phyloP scores from a whole-genome alignment of 1,140 invertebrate genomes.

The Diorhabda elongata region DNA sequence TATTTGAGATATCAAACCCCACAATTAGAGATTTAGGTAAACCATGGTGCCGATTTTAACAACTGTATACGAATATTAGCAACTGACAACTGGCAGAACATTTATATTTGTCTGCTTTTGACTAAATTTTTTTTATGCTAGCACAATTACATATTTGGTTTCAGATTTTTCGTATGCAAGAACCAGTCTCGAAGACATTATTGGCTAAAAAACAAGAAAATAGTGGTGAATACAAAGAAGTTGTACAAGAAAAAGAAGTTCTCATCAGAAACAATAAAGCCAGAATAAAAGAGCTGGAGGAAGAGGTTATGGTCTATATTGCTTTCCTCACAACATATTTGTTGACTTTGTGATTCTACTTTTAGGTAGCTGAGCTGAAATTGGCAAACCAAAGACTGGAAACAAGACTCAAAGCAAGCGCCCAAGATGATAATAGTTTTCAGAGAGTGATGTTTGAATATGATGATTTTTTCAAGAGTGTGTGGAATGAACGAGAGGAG shows the following conservation, averaged over 20 bases:
- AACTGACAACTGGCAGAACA: too few species aligned
- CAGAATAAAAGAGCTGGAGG: slow-evolving; percentile 21
- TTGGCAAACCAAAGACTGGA: slow-evolving; percentile 10
- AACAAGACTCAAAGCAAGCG: slow-evolving; percentile 14
- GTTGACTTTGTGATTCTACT: background rate
- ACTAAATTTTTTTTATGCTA: background rate
- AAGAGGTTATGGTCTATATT: slow-evolving; percentile 7
- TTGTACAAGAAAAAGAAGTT: slow-evolving; percentile 25
- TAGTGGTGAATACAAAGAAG: slow-evolving; percentile 22
- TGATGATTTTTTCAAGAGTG: slow-evolving; percentile 29
- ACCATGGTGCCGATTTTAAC: too few species aligned
- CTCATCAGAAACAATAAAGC: slow-evolving; percentile 19
- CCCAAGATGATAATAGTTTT: slow-evolving; percentile 20
- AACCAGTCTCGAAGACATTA: slow-evolving; percentile 26
- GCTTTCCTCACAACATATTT: too few species aligned
- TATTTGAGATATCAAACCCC: too few species aligned
- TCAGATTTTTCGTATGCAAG: slow-evolving; percentile 33
- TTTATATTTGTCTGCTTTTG: background rate
- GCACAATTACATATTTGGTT: background rate
- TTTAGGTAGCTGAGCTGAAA: slow-evolving; percentile 4
- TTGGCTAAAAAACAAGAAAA: slow-evolving; percentile 23
- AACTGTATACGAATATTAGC: too few species aligned
- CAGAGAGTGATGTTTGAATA: slow-evolving; percentile 27
- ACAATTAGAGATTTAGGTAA: too few species aligned
- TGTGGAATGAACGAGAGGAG: slow-evolving; percentile 25